Evolutionary conservation across 2,888 invertebrate genomes (phyloP).

Genomic region (Acanthosepion pharaonis): DNA sequence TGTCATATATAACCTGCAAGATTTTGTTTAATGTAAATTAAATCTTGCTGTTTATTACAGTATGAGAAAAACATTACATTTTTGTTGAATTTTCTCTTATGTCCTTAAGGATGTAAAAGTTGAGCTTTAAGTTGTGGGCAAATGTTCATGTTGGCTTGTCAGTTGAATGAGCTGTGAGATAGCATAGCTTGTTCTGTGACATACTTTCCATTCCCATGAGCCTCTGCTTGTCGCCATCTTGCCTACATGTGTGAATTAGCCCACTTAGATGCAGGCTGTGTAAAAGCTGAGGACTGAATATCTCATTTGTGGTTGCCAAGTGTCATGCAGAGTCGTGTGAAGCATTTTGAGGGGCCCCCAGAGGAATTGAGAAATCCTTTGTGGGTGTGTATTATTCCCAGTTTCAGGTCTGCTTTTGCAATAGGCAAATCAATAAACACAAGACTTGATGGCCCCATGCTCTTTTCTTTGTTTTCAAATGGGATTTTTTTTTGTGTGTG

Average conservation of each 20-base stretch:
- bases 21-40: background rate
- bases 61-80: background rate
- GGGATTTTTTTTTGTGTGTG: no score
- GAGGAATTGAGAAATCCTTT: background rate
- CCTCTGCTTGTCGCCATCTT: background rate
- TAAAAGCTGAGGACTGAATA: background rate
- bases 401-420: conserved; percentile 33
- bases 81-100: background rate
- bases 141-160: background rate
- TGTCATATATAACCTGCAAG: no score
- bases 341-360: background rate
- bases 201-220: conserved; percentile 33
- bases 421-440: conserved; percentile 13
- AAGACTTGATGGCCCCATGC: background rate
- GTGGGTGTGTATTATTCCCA: conserved; percentile 33
- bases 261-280: background rate
- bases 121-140: background rate
- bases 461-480: background rate
- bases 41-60: background rate
- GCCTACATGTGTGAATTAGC: conserved; percentile 33
- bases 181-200: background rate
- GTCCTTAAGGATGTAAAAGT: background rate
- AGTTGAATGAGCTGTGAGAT: conserved; percentile 25
- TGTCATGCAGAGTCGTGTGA: conserved; percentile 33
- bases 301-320: conserved; percentile 33